Evolutionary conservation across 1,140 invertebrate genomes (phyloP).

Genomic region (Ctenoplectra terminalis): DNA sequence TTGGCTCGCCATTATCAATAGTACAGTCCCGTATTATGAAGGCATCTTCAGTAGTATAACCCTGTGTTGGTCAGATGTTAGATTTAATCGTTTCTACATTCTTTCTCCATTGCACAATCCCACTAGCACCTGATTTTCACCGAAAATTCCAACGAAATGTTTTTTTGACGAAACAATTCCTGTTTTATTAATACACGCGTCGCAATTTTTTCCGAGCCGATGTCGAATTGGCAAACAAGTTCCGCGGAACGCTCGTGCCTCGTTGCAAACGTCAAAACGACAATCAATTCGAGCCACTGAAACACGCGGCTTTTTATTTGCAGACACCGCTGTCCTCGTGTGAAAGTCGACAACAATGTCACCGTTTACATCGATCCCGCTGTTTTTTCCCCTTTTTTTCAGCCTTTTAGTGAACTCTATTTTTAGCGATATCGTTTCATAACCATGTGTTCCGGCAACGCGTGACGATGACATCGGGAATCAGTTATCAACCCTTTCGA

Average conservation of each 20-base stretch:
- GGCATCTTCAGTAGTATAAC: no score
- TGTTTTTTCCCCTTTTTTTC: not conserved
- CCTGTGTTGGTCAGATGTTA: no score
- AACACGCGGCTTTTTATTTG: slow-evolving; percentile 50
- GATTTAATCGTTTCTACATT: no score
- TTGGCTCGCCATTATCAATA: no score
- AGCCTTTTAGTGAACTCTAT: not conserved
- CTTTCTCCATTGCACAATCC: no score
- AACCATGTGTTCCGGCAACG: not conserved
- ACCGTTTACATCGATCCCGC: slow-evolving; percentile 39
- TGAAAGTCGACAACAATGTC: slow-evolving; percentile 29
- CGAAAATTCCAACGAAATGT: not conserved
- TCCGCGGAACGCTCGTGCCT: slow-evolving; percentile 6
- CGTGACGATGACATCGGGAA: not conserved
- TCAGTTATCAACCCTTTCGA: not conserved
- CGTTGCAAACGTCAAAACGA: slow-evolving; percentile 56
- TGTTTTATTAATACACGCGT: slow-evolving; percentile 42
- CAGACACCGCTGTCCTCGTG: slow-evolving; percentile 2
- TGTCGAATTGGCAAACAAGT: slow-evolving; percentile 34
- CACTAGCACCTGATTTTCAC: no score
- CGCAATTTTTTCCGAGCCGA: slow-evolving; percentile 22
- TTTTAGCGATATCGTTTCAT: not conserved
- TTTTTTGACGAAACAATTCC: not conserved
- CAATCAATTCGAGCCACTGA: slow-evolving; percentile 54
- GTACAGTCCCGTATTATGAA: no score